phyloP scores from a whole-genome alignment of 2,797 vertebrate genomes.

The Hydrophis major region DNA sequence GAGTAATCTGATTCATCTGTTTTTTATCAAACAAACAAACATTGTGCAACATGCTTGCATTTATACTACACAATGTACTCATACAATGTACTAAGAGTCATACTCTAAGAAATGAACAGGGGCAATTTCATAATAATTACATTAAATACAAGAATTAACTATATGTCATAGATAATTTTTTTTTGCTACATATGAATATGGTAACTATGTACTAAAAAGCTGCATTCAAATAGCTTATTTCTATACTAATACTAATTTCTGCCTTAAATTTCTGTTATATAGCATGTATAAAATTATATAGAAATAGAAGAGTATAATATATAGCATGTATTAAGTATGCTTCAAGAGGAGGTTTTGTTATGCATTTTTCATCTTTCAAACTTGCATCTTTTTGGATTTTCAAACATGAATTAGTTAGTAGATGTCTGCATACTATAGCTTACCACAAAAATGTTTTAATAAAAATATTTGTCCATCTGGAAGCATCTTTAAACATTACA shows the following conservation, averaged over 20 bases:
- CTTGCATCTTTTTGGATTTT: not conserved
- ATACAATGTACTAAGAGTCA: not conserved
- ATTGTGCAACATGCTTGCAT: not conserved
- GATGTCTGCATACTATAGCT: not conserved
- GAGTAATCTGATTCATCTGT: accelerated
- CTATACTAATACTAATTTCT: not conserved
- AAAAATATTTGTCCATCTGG: not conserved
- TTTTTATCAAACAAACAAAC: not conserved
- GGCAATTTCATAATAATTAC: not conserved
- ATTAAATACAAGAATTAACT: not conserved
- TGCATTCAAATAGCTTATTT: not conserved
- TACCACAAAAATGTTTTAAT: not conserved
- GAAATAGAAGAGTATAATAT: not conserved
- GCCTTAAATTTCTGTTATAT: not conserved
- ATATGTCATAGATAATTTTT: not conserved
- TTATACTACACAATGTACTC: not conserved
- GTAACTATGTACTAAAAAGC: not conserved
- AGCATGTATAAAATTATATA: not conserved
- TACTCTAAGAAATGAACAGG: not conserved
- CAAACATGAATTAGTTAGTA: not conserved
- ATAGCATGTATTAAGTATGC: not conserved
- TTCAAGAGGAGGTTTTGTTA: not conserved
- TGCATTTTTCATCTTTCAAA: not conserved
- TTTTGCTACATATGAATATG: not conserved
- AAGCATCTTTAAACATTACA: not conserved